Conservation (phyloP, 2,797 vertebrate genomes). For the Amazonetta brasiliensis region DNA sequence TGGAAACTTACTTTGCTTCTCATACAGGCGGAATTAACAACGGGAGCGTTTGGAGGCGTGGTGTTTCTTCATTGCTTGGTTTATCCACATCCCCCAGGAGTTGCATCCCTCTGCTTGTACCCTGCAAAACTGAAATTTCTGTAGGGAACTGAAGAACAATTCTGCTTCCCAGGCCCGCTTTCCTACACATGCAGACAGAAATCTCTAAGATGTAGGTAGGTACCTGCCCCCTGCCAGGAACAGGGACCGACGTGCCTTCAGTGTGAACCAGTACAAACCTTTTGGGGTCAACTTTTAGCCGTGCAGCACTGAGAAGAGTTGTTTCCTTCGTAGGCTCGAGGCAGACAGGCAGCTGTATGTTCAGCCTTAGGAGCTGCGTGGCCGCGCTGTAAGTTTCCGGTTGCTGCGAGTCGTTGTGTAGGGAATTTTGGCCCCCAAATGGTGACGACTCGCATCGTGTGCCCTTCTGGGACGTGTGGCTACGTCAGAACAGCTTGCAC, state of each 20-base stretch:
- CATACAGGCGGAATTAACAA: neutral
- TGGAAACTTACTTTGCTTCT: conserved; percentile 8
- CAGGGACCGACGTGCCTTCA: neutral
- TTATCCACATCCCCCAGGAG: neutral
- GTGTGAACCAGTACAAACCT: neutral
- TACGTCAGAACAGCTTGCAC: fast-evolving
- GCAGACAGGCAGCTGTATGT: neutral
- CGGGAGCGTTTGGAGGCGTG: neutral
- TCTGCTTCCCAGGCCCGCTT: neutral
- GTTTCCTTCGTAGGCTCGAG: neutral
- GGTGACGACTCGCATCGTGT: neutral
- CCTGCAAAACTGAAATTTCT: neutral
- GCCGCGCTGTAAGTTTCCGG: neutral
- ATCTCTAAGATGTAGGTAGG: neutral
- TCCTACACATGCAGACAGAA: neutral
- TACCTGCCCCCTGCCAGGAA: neutral
- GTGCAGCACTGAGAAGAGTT: neutral
- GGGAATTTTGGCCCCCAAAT: neutral
- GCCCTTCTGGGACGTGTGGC: neutral
- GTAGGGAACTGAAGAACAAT: neutral
- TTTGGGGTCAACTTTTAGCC: neutral
- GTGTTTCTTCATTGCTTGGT: neutral
- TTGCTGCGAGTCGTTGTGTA: neutral
- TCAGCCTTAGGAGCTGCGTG: fast-evolving
- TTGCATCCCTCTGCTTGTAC: neutral